Conservation (phyloP, 2,888 invertebrate species). For the Omphaloscelis lunosa region DNA sequence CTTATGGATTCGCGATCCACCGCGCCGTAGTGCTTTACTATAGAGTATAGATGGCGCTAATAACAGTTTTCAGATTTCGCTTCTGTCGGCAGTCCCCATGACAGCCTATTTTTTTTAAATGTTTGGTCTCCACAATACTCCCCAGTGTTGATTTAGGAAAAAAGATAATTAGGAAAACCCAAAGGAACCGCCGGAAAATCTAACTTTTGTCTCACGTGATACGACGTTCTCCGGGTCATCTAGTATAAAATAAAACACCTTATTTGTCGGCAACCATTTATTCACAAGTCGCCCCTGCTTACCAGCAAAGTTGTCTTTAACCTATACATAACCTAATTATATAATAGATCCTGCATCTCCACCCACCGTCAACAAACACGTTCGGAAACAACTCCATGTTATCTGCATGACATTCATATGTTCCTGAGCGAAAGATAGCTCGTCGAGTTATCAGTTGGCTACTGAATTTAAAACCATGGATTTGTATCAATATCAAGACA, state of each 20-base stretch:
- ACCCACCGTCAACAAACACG: slow-evolving; percentile 37
- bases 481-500: not conserved
- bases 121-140: too few relatives aligned
- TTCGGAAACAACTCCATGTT: slow-evolving; percentile 35
- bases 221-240: too few relatives aligned
- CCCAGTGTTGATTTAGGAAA: too few relatives aligned
- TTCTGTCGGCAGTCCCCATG: too few relatives aligned
- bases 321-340: slow-evolving; percentile 61
- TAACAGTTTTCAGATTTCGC: too few relatives aligned
- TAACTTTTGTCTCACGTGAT: too few relatives aligned
- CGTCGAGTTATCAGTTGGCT: not conserved
- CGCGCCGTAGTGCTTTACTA: too few relatives aligned
- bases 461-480: not conserved
- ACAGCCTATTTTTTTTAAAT: too few relatives aligned
- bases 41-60: too few relatives aligned
- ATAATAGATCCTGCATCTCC: slow-evolving; percentile 61
- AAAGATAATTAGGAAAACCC: too few relatives aligned
- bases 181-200: too few relatives aligned
- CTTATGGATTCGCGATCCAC: too few relatives aligned
- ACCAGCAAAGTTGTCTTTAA: slow-evolving; percentile 61
- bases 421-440: slow-evolving; percentile 3
- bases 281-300: slow-evolving; percentile 64
- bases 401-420: slow-evolving; percentile 11
- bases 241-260: slow-evolving; percentile 54
- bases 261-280: slow-evolving; percentile 64